Evolutionary conservation across 2,797 vertebrate genomes (phyloP), one percentile per base, ranked within the genome.

Genomic region (Rhinogobio ventralis): DNA sequence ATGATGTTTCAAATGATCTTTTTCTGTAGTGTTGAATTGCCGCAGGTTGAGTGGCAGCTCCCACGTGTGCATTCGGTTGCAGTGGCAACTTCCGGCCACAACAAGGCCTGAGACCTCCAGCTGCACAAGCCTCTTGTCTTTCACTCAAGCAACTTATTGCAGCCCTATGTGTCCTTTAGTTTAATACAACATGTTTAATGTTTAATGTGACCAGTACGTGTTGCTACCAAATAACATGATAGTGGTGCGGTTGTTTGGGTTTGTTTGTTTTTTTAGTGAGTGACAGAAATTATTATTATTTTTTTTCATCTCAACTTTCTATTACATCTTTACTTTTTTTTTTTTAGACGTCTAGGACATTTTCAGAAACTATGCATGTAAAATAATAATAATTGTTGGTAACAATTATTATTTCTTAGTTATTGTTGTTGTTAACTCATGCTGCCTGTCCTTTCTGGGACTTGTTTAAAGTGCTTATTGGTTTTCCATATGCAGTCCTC

Each of bases 401-500:
- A 67, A 36, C 4, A 33, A 20, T 19, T 10, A 36, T 36, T 19
- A 66, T 64, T 20, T 66, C 15, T 49, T 49, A 49, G 6, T 17
- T 49, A 15, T 66, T 66, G 33, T 10, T 73, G 25, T 30, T 30
- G 28, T 49, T 39, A 8, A 39, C 39, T 8, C 39, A 39, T 39
- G 39, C 39, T 39, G 39, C 39, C 39, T 39, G 39, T 39, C 39
- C 39, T 39, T 39, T 39, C 39, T 8, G 7, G 7, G 39, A 39
- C 39, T 39, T 39, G 8, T 9, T 42, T 51, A 19, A 71, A 23
- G 5, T 67, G 46, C 69, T 57, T 20, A 25, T 23, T 20, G 20
- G 46, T 69, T 88, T 88, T 83, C 46, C 71, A 87, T 46, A 19
- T 49, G 28, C 64, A 80, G 67, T 8, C 19, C 28, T 20, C 42